phyloP scores from a whole-genome alignment of 2,113 vertebrate species.

The Carlito syrichta region DNA sequence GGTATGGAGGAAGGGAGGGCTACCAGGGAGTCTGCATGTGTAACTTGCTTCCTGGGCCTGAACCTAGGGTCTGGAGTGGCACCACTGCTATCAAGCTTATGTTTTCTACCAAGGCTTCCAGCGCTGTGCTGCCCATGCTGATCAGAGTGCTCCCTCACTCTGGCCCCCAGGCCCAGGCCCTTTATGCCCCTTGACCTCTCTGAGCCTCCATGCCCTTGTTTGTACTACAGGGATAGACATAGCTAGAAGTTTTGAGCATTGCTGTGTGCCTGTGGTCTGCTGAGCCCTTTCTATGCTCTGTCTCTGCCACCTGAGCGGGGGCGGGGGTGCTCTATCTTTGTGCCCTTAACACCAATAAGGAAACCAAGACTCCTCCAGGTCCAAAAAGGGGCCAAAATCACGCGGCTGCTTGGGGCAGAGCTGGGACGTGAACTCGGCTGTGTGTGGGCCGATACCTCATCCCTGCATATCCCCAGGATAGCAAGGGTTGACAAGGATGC shows the following conservation, averaged over 20 bases:
- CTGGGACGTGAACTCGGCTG: too few relatives aligned
- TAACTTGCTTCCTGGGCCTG: neutral
- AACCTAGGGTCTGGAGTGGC: accelerated
- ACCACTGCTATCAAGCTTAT: accelerated
- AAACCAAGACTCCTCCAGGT: neutral
- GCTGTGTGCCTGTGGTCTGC: neutral
- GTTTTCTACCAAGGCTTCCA: accelerated
- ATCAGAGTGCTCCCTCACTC: too few relatives aligned
- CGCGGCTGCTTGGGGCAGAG: too few relatives aligned
- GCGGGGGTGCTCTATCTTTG: neutral
- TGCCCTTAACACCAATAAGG: neutral
- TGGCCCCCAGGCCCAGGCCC: accelerated
- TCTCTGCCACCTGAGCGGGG: too few relatives aligned
- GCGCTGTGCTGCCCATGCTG: accelerated
- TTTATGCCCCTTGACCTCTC: neutral
- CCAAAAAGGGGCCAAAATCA: too few relatives aligned
- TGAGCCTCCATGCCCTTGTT: neutral
- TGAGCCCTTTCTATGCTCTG: neutral
- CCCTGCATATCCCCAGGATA: neutral
- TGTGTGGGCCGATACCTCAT: too few relatives aligned
- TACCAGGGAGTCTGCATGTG: accelerated
- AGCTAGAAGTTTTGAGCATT: accelerated
- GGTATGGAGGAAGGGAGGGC: too few relatives aligned
- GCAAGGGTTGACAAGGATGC: neutral
- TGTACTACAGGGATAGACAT: accelerated